phyloP scores from a whole-genome alignment of 2,888 invertebrate species.

The Dynastes hyllus region DNA sequence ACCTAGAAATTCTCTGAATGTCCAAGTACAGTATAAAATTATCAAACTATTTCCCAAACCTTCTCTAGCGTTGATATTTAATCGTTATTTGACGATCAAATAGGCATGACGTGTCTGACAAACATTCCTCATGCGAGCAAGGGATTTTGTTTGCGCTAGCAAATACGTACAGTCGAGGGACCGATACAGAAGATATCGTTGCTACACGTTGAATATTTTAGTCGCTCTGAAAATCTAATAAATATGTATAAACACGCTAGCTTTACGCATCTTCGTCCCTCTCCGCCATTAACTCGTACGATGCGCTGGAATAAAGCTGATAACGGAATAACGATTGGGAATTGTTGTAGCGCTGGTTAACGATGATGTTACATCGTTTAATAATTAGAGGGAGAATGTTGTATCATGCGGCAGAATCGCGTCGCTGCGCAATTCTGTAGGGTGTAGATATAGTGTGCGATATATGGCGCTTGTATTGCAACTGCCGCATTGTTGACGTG shows the following conservation, averaged over 20 bases:
- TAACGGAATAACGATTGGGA: conserved; percentile 9
- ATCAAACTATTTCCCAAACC: too few relatives aligned
- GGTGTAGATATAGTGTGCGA: too few relatives aligned
- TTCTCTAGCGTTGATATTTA: too few relatives aligned
- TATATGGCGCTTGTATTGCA: too few relatives aligned
- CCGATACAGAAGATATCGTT: neutral
- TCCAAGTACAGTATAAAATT: too few relatives aligned
- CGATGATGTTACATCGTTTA: conserved; percentile 14
- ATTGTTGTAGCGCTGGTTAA: neutral
- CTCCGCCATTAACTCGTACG: neutral
- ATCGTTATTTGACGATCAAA: conserved; percentile 6
- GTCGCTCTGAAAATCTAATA: conserved; percentile 13
- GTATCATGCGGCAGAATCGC: too few relatives aligned
- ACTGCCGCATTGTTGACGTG: too few relatives aligned
- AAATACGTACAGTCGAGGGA: conserved; percentile 4
- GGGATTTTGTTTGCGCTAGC: conserved; percentile 10
- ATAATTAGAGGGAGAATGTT: neutral
- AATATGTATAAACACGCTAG: conserved; percentile 8
- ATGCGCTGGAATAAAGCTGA: neutral
- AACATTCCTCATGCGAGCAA: conserved; percentile 20
- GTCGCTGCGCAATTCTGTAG: too few relatives aligned
- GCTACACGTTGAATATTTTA: conserved; percentile 11
- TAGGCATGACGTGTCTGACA: conserved; percentile 19
- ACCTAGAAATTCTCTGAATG: too few relatives aligned
- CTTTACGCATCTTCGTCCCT: too few relatives aligned